Base-by-base conservation (phyloP, 2,888 invertebrate genomes). In the Aricia artaxerxes region DNA sequence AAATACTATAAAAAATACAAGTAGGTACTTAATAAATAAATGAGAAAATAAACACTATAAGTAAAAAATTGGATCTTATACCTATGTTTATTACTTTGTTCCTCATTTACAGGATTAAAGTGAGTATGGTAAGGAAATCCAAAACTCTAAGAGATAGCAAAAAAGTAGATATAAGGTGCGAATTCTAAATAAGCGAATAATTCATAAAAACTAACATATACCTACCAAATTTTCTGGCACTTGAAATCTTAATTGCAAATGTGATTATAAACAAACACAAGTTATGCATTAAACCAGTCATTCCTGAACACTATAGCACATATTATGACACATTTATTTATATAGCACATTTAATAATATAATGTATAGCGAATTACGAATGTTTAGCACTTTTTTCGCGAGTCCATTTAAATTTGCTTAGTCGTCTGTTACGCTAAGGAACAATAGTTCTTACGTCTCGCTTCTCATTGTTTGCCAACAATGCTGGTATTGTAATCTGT, bases 391-490 rank as follows among this genome's bases (percentile, higher is more conserved):
- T 35, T 76, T 75, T 53, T 76, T 76, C 57, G 35, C 57, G 16
- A 13, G 76, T 57, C 57, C 57, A 57, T 76, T 76, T 35, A 57
- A 75, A 73, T 57, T 76, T 35, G 35, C 57, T 35, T 1, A 1
- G 49, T 76, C 57, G 31, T 76, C 76, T 57, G 57, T 53, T 57
- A 13, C 9, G n/a, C 31, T 2, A 1, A 35, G 7, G 31, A 78
- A 79, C 44, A 77, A 78, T 80, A 79, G 49, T 16, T 73, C 78
- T 53, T 57, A 53, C 75, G 24, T 69, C 31, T 24, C 75, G 31
- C 24, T 75, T n/a, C 35, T 31, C 76, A 57, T 76, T 76, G 76
- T 76, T 53, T 16, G 76, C 13, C 11, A 76, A 76, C 76, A 76
- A 76, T 76, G 35, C 76, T 9, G 1, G 49, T 35, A 76, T 76